phyloP scores from a whole-genome alignment of 1,140 invertebrate genomes.

The Trichogramma pretiosum region DNA sequence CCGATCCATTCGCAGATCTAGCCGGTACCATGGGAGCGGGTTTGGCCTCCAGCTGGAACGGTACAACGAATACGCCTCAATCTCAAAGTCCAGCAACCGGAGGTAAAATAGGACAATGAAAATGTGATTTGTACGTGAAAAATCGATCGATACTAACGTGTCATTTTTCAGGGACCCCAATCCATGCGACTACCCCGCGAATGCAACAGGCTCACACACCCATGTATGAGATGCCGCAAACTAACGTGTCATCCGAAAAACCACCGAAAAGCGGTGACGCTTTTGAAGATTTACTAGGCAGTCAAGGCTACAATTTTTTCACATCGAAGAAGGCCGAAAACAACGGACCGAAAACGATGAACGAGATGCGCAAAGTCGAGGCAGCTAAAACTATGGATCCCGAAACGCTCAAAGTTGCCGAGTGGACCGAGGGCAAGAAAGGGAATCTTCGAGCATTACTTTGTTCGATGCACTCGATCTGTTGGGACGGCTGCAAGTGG shows the following conservation, averaged over 20 bases:
- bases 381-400: slow-evolving; percentile 83
- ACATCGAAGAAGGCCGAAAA: slow-evolving; percentile 55
- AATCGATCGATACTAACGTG: not conserved
- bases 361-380: slow-evolving; percentile 85
- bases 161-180: slow-evolving; percentile 27
- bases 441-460: slow-evolving; percentile 91
- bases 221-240: slow-evolving; percentile 18
- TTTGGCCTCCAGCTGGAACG: slow-evolving; percentile 39
- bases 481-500: slow-evolving; percentile 91
- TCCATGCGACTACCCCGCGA: slow-evolving; percentile 36
- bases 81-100: slow-evolving; percentile 37
- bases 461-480: slow-evolving; percentile 84
- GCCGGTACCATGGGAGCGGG: slow-evolving; percentile 36
- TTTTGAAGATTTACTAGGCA: slow-evolving; percentile 84
- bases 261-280: slow-evolving; percentile 57
- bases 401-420: slow-evolving; percentile 74
- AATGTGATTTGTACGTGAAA: not conserved
- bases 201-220: slow-evolving; percentile 38
- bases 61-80: slow-evolving; percentile 39
- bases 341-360: slow-evolving; percentile 79
- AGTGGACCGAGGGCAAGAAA: slow-evolving; percentile 89
- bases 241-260: slow-evolving; percentile 24
- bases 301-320: slow-evolving; percentile 74
- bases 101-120: slow-evolving; percentile 16
- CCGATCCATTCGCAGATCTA: slow-evolving; percentile 51